Evolutionary conservation across 2,113 vertebrate species (phyloP).

Genomic region (Corvus moneduloides): DNA sequence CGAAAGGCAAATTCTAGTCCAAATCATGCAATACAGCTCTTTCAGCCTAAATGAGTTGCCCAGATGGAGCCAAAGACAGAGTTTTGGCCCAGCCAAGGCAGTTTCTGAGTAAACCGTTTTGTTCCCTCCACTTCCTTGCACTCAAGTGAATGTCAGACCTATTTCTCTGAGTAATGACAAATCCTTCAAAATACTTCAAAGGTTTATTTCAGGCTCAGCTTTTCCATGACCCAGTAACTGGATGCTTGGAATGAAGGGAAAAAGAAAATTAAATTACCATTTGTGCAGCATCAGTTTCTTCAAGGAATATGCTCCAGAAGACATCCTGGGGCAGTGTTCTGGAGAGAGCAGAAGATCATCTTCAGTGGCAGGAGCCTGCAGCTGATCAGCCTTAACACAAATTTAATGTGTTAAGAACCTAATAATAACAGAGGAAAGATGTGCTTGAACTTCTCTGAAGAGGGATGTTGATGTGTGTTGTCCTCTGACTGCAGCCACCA

Average conservation of each 20-base stretch:
- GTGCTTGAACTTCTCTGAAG: neutral
- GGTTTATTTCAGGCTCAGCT: neutral
- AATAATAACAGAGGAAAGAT: neutral
- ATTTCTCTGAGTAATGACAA: constrained; percentile 5
- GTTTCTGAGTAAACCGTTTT: neutral
- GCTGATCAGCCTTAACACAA: neutral
- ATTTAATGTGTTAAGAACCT: neutral
- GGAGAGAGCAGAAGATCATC: neutral
- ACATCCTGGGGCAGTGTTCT: neutral
- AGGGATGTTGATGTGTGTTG: accelerated
- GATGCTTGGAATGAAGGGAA: neutral
- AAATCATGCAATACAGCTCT: neutral
- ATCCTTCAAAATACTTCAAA: neutral
- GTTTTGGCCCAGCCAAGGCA: neutral
- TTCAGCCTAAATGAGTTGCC: neutral
- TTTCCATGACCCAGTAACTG: neutral
- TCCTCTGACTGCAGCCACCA: neutral
- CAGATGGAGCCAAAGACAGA: neutral
- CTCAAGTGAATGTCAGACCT: neutral
- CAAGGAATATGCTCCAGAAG: neutral
- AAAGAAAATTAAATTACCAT: neutral
- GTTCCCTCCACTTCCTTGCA: neutral
- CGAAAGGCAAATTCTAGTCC: neutral
- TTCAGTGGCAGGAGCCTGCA: neutral
- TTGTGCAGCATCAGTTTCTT: neutral